Percentiles rank a stretch among this genome's conserved stretches.
These are phyloP conservation scores for Hycleus phaleratus DNA, from an alignment of 1,140 invertebrate genomes.

Conservation along the genomic window DNA sequence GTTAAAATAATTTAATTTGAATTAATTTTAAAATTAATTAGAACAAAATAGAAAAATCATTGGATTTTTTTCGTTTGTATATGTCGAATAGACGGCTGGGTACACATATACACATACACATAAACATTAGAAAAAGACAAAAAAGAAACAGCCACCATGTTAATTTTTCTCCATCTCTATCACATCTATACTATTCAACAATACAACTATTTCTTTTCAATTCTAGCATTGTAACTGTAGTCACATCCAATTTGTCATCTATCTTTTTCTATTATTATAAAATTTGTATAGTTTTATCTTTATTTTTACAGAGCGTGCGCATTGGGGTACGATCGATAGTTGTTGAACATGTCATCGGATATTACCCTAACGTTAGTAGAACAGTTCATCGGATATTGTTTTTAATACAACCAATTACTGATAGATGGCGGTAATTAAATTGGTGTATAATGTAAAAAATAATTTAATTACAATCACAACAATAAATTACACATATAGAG, in stretches of 20 bases:
- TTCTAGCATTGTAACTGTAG: too few species aligned
- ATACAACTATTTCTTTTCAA: constrained; percentile 6
- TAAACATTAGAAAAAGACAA: constrained; percentile 12
- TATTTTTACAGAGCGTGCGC: constrained; percentile 11
- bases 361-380: not conserved
- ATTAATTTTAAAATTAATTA: too few species aligned
- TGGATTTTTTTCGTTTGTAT: constrained; percentile 8
- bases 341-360: not conserved
- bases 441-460: not conserved
- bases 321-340: constrained; percentile 2
- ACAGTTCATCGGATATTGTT: not conserved
- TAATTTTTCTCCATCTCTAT: constrained; percentile 1
- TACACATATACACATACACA: too few species aligned
- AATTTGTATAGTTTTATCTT: constrained; percentile 1
- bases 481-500: not conserved
- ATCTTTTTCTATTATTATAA: too few species aligned
- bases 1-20: too few species aligned
- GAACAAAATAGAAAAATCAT: not conserved
- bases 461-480: not conserved
- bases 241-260: too few species aligned
- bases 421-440: not conserved
- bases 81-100: constrained; percentile 2
- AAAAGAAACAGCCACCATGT: constrained; percentile 21
- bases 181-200: not conserved
- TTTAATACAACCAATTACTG: not conserved